Evolutionary conservation across 2,888 invertebrate species (phyloP), one percentile per base, ranked within the genome.

Genomic region (Leptinotarsa rubiginosa): DNA sequence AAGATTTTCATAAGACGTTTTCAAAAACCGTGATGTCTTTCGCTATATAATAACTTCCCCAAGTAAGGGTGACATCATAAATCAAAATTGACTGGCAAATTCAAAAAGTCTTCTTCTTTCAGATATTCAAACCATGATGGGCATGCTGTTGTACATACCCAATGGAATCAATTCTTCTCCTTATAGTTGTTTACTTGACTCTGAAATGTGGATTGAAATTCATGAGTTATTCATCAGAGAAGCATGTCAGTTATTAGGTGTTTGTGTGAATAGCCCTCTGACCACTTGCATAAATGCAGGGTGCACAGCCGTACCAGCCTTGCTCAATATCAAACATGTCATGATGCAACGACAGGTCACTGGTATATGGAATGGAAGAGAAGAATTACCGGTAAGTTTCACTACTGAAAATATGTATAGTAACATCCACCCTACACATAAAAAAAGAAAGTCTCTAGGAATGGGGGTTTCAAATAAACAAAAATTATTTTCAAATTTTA

Each of bases 271-370:
- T 84, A 96, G 96, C 83, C 96, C 98, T 41, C 91, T 99, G 72
- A 95, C 96, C 75, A 96, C 97, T 81, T 97, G 97, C 79, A 93
- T 98, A 80, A 93, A 95, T 86, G 97, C 98, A 41, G 99, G 99
- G 65, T 96, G 96, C 84, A 93, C 94, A 49, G 98, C 98, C 65
- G 89, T 99, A 82, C 99, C 99, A 20, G 97, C 98, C 59, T 90
- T 99, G 75, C 91, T 98, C 76, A 98, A 97, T 88, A 96, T 99
- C 80, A 95, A 95, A 85, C 95, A 96, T 89, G 95, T 96, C 1
- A 96, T 96, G 96, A 92, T 93, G 87, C 94, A 95, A 74, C 89
- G 95, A 80, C 95, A 96, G 88, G 98, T 98, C 65, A 92, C 96
- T 69, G 96, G 96, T 70, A 97, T 98, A 83, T 98, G 98, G 98